Base-by-base conservation (phyloP, 2,797 vertebrate genomes). In the Sardinella longiceps region DNA sequence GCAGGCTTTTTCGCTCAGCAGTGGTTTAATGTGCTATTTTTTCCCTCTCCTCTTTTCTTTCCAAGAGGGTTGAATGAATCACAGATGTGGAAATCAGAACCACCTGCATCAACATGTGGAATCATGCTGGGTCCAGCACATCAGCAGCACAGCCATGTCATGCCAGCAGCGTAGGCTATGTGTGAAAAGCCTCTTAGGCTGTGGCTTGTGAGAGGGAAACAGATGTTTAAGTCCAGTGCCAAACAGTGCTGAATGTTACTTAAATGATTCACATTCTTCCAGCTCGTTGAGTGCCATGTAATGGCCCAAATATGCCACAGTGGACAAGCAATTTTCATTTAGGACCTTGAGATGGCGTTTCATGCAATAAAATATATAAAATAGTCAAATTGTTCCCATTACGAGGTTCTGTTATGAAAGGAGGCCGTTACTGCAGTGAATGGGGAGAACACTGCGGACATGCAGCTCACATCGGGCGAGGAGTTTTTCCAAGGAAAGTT, bases 51-150 rank as follows among this genome's bases (percentile, higher is more conserved):
- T 77, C 43, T 58, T 58, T 58, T 60, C 25, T 60, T 25, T 1
- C 20, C 33, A 30, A 39, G 15, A 3, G 37, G 70, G 70, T 20
- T 77, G 33, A 77, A 77, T 77, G 37, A 77, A 77, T 23, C 70
- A 10, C 70, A 70, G 70, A 43, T 77, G 70, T 77, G 70, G 2
- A 45, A 80, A 70, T 84, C 66, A 70, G 45, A 39, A 30, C 83
- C 80, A 85, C 83, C 48, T 84, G 81, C 74, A 39, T 43, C 86
- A 85, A 84, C 50, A 86, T 33, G 45, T 43, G 37, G 66, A 85
- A 28, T 43, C 25, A 39, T 30, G 39, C 70, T 77, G 70, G 39
- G 23, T 14, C 30, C n/a, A 50, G 82, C 28, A 50, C 23, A 37
- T 33, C 25, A 1, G 25, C 50, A 60, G 12, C 23, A 11, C 28